These are phyloP conservation scores for Ariolimax columbianus DNA, from an alignment of 2,888 invertebrate genomes.

Conservation along the genomic window DNA sequence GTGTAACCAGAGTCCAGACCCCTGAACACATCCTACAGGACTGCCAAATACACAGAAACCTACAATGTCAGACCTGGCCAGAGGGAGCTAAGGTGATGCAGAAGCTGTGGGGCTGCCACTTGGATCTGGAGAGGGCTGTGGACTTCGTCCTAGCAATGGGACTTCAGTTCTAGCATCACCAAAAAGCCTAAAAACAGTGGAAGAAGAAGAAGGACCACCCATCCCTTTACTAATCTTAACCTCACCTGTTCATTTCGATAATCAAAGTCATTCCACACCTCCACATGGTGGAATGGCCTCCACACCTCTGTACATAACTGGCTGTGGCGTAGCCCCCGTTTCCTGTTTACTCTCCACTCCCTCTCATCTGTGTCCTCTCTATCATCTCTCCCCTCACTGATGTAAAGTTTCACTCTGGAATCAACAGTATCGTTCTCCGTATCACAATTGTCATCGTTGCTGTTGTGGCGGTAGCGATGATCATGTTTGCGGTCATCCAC, in stretches of 20 bases:
- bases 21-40: too few species aligned
- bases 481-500: constrained; percentile 21
- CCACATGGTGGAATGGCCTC: constrained; percentile 70
- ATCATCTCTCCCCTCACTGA: constrained; percentile 18
- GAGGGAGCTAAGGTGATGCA: too few species aligned
- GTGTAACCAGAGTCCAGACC: too few species aligned
- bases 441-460: constrained; percentile 32
- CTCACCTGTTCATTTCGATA: constrained; percentile 78
- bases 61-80: too few species aligned
- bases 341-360: constrained; percentile 21
- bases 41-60: too few species aligned
- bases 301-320: constrained; percentile 70
- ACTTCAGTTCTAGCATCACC: too few species aligned
- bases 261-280: constrained; percentile 77
- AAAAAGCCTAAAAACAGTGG: too few species aligned
- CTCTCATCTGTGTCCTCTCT: constrained; percentile 25
- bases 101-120: too few species aligned
- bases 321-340: constrained; percentile 50
- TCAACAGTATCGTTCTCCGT: not conserved
- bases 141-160: too few species aligned
- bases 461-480: constrained; percentile 11
- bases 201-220: not conserved
- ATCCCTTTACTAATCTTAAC: not conserved
- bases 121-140: too few species aligned
- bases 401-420: constrained; percentile 1